Conservation (phyloP, 1,140 invertebrate genomes). For the Aporrectodea caliginosa region DNA sequence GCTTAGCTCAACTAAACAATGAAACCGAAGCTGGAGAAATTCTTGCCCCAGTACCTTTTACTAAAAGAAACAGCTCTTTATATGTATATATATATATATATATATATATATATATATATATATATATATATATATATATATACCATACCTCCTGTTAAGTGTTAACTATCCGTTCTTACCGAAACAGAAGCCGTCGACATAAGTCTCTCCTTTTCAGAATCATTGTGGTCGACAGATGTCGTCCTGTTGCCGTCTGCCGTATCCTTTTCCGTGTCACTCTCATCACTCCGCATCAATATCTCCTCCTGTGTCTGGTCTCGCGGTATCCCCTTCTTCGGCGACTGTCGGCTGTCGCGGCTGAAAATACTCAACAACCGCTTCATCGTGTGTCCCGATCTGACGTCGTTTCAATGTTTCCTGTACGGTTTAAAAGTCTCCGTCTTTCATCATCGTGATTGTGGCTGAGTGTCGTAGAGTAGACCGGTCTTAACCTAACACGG, state of each 20-base stretch:
- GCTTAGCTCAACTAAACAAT: too few species aligned
- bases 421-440: too few species aligned
- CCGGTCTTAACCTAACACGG: too few species aligned
- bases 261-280: not conserved
- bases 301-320: not conserved
- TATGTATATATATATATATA: not conserved
- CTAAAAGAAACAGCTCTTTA: not conserved
- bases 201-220: too few species aligned
- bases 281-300: not conserved
- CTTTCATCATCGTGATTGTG: too few species aligned
- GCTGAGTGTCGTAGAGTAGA: too few species aligned
- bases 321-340: not conserved
- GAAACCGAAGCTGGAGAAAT: too few species aligned
- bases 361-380: not conserved
- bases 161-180: too few species aligned
- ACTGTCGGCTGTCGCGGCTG: not conserved
- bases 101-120: not conserved
- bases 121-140: not conserved
- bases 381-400: too few species aligned
- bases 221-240: too few species aligned
- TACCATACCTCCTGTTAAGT: not conserved
- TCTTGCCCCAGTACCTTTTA: not conserved
- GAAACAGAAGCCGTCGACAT: too few species aligned
- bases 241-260: not conserved
- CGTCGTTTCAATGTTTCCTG: too few species aligned